Evolutionary conservation across 1,140 invertebrate species (phyloP).

Genomic region (Phenacoccus solenopsis): DNA sequence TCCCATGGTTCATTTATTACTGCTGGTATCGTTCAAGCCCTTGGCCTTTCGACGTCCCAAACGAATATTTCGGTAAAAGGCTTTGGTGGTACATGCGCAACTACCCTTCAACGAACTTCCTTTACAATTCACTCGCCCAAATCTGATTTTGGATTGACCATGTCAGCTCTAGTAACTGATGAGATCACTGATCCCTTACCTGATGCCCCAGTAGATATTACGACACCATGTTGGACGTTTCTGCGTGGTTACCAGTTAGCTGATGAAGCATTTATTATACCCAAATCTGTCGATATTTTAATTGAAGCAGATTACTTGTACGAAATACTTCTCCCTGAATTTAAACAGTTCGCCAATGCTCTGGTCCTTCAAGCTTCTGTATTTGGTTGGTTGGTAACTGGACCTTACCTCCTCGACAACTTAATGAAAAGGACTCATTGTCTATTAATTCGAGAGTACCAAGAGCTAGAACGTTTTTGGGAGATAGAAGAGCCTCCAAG

Average conservation of each 20-base stretch:
- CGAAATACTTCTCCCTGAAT: not conserved
- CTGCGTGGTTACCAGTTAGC: not conserved
- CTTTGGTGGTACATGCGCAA: not conserved
- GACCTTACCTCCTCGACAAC: too few species aligned
- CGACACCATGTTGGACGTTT: not conserved
- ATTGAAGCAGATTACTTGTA: not conserved
- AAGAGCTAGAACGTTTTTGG: too few species aligned
- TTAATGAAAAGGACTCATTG: too few species aligned
- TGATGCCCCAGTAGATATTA: not conserved
- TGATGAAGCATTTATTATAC: not conserved
- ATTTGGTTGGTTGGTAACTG: not conserved
- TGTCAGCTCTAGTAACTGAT: not conserved
- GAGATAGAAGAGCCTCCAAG: too few species aligned
- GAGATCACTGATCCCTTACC: not conserved
- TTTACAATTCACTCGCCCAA: not conserved
- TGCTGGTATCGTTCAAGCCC: not conserved
- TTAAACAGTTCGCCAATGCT: not conserved
- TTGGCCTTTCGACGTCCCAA: not conserved
- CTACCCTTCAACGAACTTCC: not conserved
- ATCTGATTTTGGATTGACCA: not conserved
- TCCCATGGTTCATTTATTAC: not conserved
- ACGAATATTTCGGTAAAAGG: not conserved
- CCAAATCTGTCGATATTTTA: not conserved
- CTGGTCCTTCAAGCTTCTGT: not conserved
- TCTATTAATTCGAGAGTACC: too few species aligned